Base-by-base conservation (phyloP, 35 echinoderm and acorn worm species). In the Apostichopus parvimensis region DNA sequence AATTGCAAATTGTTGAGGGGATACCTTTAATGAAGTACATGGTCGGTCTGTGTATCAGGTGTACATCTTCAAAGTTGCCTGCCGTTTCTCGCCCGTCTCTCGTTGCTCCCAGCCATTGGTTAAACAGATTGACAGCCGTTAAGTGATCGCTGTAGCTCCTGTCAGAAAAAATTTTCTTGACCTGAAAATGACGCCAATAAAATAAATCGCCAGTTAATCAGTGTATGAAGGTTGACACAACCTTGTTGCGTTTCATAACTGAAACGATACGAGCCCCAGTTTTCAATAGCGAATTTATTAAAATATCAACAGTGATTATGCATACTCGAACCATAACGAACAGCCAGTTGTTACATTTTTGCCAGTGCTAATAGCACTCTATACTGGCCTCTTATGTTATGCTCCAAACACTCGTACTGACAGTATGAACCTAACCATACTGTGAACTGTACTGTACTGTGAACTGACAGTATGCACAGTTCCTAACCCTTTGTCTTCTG, bases 61-160 rank as follows among this genome's bases (percentile, higher is more conserved):
- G 11, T 14, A 54, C 23, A 5, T 95, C 77, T 54, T 93, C 58
- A 75, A 92, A 95, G 8, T 91, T 52, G 1, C 8, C 61, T 6
- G 68, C 56, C 7, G 70, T 66, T 61, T 91, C 14, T 45, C 25
- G 8, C 24, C 91, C 78, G 4, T 23, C 75, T 64, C 34, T 72
- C n/a, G 72, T n/a, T 34, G 62, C 54, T 56, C 87, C 78, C 28
- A 77, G 34, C 94, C 94, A 95, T 28, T 78, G 65, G 71, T 93
- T 59, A 22, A 93, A 95, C 54, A 93, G 15, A 53, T 90, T 86
- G 53, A 95, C 79, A 52, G 70, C 45, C 70, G 85, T 71, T 45
- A 95, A 66, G 57, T 95, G 94, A 54, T 95, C 94, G 58, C 94
- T 95, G 57, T 86, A 73, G 79, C 80, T 93, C 34, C 72, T 59